Conservation (phyloP, 2,113 vertebrate genomes). For the Oncorhynchus tshawytscha region DNA sequence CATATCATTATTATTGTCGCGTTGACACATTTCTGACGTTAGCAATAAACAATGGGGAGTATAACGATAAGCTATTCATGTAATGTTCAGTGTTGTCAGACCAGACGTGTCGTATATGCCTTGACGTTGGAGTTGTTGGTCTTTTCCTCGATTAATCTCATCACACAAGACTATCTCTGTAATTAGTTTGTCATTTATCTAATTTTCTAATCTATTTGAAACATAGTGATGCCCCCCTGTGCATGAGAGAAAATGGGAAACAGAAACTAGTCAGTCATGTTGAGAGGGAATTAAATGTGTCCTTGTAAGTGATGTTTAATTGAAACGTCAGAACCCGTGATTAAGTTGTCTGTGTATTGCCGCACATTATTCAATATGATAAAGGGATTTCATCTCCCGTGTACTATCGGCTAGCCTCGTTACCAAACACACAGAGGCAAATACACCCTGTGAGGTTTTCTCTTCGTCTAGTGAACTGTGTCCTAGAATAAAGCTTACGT, state of each 20-base stretch:
- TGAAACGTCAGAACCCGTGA: conserved; percentile 35
- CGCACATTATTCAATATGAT: conserved; percentile 27
- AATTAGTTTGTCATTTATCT: conserved; percentile 48
- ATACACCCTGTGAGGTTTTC: not conserved
- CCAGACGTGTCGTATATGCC: not conserved
- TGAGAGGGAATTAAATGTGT: conserved; percentile 43
- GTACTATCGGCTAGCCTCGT: not conserved
- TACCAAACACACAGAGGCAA: not conserved
- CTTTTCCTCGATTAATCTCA: conserved; percentile 13
- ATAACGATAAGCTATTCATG: conserved; percentile 11
- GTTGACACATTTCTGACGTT: not conserved
- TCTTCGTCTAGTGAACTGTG: not conserved
- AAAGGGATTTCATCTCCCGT: conserved; percentile 9
- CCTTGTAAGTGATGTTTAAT: conserved; percentile 46
- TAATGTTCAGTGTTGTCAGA: conserved; percentile 21
- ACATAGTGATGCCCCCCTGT: conserved; percentile 18
- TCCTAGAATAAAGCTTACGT: not conserved
- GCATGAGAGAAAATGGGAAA: conserved; percentile 4
- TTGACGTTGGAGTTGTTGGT: not conserved
- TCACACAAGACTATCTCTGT: conserved; percentile 18
- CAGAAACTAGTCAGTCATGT: conserved; percentile 17
- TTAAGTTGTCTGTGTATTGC: conserved; percentile 34
- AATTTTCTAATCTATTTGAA: conserved; percentile 39
- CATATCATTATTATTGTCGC: not conserved
- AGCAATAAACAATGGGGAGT: conserved; percentile 8